Conservation (phyloP, 2,888 invertebrate species). For the Melinaea marsaeus region DNA sequence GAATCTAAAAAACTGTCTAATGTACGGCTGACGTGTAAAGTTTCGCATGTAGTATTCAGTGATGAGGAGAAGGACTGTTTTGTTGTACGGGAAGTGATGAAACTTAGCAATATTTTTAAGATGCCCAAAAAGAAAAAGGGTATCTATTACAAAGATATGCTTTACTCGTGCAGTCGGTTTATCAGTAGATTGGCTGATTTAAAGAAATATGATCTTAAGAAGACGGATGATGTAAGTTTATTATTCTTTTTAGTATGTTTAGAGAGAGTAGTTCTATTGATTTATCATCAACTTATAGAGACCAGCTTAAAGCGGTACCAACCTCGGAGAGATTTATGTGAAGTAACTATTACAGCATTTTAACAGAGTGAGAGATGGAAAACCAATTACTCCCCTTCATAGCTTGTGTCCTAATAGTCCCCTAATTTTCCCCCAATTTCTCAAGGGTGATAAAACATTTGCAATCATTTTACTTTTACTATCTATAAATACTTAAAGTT, state of each 20-base stretch:
- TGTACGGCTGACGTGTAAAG: neutral
- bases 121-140: conserved; percentile 2
- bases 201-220: neutral
- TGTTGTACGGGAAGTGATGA: neutral
- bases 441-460: no score
- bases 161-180: neutral
- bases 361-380: no score
- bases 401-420: no score
- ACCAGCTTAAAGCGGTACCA: no score
- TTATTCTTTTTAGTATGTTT: no score
- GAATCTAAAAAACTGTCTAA: neutral
- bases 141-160: neutral
- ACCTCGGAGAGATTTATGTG: no score
- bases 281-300: no score
- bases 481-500: no score
- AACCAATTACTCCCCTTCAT: no score
- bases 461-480: neutral
- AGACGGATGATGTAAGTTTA: neutral
- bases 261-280: no score
- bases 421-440: no score
- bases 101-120: neutral
- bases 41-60: neutral
- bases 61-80: neutral
- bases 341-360: no score
- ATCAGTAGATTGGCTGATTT: neutral